phyloP scores from a whole-genome alignment of 1,140 invertebrate species.

The Vollenhovia emeryi region DNA sequence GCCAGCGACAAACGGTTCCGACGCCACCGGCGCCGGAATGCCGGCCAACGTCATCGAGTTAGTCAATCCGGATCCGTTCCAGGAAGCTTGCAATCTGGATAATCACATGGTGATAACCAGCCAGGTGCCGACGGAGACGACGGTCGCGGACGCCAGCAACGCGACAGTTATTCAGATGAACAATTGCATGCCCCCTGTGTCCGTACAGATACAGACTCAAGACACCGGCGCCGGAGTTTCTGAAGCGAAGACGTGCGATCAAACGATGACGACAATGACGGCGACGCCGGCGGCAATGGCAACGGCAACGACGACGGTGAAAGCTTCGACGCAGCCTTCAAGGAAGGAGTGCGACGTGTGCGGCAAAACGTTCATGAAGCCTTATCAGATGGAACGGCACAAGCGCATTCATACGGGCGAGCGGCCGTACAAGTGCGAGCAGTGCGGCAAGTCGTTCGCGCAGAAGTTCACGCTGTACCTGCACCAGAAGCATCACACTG shows the following conservation, averaged over 20 bases:
- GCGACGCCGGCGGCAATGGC: not conserved
- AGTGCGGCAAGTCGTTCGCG: conserved; percentile 88
- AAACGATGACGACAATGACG: not conserved
- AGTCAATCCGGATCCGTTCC: conserved; percentile 32
- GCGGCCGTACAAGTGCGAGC: conserved; percentile 88
- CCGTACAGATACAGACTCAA: conserved; percentile 45
- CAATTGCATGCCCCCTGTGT: conserved; percentile 50
- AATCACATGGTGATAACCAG: conserved; percentile 58
- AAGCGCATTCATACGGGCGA: conserved; percentile 89
- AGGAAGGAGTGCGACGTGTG: conserved; percentile 81
- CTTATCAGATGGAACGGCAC: conserved; percentile 81
- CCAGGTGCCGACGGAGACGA: not conserved
- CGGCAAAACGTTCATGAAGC: conserved; percentile 82
- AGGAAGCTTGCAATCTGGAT: conserved; percentile 16
- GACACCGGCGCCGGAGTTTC: not conserved
- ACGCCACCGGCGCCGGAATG: conserved; percentile 49
- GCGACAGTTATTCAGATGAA: conserved; percentile 58
- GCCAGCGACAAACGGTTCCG: not conserved
- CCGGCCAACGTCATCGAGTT: conserved; percentile 50
- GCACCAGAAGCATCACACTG: conserved; percentile 88
- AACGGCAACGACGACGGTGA: not conserved
- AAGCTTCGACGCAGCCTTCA: conserved; percentile 50
- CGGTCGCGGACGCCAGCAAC: not conserved
- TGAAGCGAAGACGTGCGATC: not conserved
- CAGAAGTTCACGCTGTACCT: conserved; percentile 88